Percentiles rank a stretch among this genome's conserved stretches.
Conservation (phyloP, 1,140 invertebrate species). For the Phenacoccus solenopsis region DNA sequence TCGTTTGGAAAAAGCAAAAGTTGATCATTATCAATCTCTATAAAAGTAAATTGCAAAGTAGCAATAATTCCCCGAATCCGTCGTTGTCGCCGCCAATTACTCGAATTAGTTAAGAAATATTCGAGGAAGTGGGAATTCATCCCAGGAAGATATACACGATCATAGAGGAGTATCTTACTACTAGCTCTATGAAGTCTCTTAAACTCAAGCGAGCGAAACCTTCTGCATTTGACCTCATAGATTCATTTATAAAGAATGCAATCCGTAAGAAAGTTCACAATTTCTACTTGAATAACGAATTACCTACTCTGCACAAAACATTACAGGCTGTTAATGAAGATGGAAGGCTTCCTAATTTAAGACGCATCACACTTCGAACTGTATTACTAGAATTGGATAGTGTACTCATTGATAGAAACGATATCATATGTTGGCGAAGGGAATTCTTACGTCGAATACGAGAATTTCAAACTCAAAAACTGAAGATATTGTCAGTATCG, state of each 20-base stretch:
- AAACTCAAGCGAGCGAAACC: too few relatives aligned
- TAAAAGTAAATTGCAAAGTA: too few relatives aligned
- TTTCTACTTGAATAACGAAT: background rate
- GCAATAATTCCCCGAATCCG: too few relatives aligned
- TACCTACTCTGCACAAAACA: background rate
- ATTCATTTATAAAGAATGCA: background rate
- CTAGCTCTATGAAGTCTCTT: too few relatives aligned
- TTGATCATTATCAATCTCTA: too few relatives aligned
- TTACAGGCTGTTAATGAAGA: background rate
- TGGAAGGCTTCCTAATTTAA: background rate
- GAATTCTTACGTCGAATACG: background rate
- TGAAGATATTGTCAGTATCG: background rate
- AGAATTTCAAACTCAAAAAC: background rate
- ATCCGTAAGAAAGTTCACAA: background rate
- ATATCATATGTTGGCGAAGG: background rate
- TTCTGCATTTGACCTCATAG: background rate
- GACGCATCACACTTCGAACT: background rate
- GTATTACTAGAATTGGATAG: background rate
- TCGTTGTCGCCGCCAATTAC: too few relatives aligned
- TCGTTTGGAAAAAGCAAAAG: too few relatives aligned
- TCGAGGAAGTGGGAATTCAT: too few relatives aligned
- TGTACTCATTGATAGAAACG: background rate
- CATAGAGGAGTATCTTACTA: too few relatives aligned
- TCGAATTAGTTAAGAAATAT: too few relatives aligned
- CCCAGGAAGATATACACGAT: too few relatives aligned